Conservation (phyloP, 2,797 vertebrate genomes). For the Sorex maritimensis region DNA sequence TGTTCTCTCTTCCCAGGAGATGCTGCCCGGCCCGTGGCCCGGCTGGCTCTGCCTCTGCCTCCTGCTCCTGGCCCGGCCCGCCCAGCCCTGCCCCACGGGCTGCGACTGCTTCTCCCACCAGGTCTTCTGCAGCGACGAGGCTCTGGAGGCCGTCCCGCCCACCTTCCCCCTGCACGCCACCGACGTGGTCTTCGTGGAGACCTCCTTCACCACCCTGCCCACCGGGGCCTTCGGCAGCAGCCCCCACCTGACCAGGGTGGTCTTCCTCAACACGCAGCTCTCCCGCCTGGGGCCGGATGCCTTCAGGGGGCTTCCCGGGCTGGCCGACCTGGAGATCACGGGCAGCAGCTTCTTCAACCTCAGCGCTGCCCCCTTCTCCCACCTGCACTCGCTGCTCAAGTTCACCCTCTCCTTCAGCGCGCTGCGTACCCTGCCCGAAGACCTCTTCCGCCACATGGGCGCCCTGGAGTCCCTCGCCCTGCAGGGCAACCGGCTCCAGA, state of each 20-base stretch:
- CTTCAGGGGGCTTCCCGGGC: constrained; percentile 89
- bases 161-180: constrained; percentile 85
- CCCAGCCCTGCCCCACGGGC: constrained; percentile 80
- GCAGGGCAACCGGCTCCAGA: constrained; percentile 91
- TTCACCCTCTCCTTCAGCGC: constrained; percentile 93
- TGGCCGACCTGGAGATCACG: constrained; percentile 95
- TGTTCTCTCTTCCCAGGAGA: constrained; percentile 68
- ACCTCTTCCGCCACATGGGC: constrained; percentile 89
- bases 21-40: constrained; percentile 15
- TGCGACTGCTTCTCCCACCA: constrained; percentile 90
- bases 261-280: constrained; percentile 93
- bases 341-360: constrained; percentile 90
- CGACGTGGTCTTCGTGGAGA: constrained; percentile 89
- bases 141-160: constrained; percentile 75
- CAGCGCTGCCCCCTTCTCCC: constrained; percentile 86
- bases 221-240: constrained; percentile 85
- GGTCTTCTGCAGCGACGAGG: constrained; percentile 88
- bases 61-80: constrained; percentile 52
- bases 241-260: constrained; percentile 92
- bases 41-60: constrained; percentile 63
- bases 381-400: constrained; percentile 90
- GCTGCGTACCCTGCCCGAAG: constrained; percentile 88
- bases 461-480: constrained; percentile 92
- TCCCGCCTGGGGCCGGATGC: constrained; percentile 85
- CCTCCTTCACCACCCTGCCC: constrained; percentile 72